A percentile compares a stretch with the other conserved stretches of the same genome.
Evolutionary conservation across 2,888 invertebrate genomes (phyloP).

Genomic region (Orthosia gothica): DNA sequence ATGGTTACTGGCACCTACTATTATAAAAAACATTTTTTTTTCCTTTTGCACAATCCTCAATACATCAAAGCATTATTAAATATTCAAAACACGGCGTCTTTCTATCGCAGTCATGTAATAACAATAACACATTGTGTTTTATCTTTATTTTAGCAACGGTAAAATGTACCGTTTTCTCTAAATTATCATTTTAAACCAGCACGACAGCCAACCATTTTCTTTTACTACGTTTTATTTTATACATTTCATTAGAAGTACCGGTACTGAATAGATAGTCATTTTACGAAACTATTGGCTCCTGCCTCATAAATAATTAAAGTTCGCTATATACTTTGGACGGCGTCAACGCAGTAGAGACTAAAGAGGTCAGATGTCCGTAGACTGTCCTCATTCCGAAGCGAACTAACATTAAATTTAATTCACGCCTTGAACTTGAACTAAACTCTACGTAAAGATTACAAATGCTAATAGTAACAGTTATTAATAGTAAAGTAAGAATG

Average conservation of each 20-base stretch:
- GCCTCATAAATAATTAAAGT: conserved; percentile 33
- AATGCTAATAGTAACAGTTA: conserved; percentile 22
- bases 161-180: conserved; percentile 58
- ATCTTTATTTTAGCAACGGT: conserved; percentile 56
- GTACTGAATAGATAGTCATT: conserved; percentile 23
- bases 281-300: conserved; percentile 30
- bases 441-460: conserved; percentile 42
- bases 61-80: conserved; percentile 2
- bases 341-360: conserved; percentile 37
- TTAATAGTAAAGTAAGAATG: conserved; percentile 21
- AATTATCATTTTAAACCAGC: conserved; percentile 53
- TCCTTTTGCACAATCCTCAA: not conserved
- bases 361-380: conserved; percentile 57
- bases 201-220: conserved; percentile 29
- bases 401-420: conserved; percentile 57
- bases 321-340: conserved; percentile 24
- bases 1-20: not conserved
- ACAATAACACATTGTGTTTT: conserved; percentile 54
- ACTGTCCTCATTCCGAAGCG: conserved; percentile 59
- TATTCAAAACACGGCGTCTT: conserved; percentile 23
- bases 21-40: not conserved
- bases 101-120: conserved; percentile 12
- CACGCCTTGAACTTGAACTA: conserved; percentile 66
- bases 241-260: conserved; percentile 25
- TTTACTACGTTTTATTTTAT: conserved; percentile 43